A percentile compares a stretch with the other conserved stretches of the same genome.
Conservation (phyloP, 2,113 vertebrate genomes). For the Hippocampus comes region DNA sequence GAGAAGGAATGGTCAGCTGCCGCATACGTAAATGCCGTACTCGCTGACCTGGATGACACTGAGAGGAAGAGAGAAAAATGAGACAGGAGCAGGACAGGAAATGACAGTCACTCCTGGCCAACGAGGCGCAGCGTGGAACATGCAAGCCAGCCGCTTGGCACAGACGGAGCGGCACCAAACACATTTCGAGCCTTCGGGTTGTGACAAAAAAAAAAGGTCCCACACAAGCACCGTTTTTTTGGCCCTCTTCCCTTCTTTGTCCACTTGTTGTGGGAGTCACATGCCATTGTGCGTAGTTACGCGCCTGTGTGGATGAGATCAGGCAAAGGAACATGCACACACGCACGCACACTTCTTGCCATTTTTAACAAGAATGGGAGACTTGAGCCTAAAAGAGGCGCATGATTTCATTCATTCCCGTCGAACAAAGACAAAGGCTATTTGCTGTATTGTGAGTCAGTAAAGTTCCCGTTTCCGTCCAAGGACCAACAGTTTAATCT, state of each 20-base stretch:
- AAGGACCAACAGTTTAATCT: constrained; percentile 9
- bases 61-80: constrained; percentile 51
- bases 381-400: constrained; percentile 28
- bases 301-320: constrained; percentile 30
- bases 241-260: constrained; percentile 69
- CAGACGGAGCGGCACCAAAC: constrained; percentile 6
- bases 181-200: not conserved
- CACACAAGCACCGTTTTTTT: constrained; percentile 43
- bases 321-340: constrained; percentile 36
- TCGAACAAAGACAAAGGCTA: constrained; percentile 40
- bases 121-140: constrained; percentile 48
- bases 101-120: constrained; percentile 50
- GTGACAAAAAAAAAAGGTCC: constrained; percentile 32
- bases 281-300: constrained; percentile 59
- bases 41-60: constrained; percentile 43
- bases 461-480: constrained; percentile 39
- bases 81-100: constrained; percentile 58
- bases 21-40: constrained; percentile 16
- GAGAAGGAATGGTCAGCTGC: constrained; percentile 19
- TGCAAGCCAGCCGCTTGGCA: constrained; percentile 29
- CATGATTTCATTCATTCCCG: constrained; percentile 49
- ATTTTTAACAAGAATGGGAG: constrained; percentile 38
- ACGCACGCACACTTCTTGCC: constrained; percentile 23
- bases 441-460: constrained; percentile 41
- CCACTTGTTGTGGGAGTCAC: constrained; percentile 56